These are phyloP conservation scores for Parnassius smintheus DNA, from an alignment of 2,888 invertebrate genomes.

Conservation along the genomic window DNA sequence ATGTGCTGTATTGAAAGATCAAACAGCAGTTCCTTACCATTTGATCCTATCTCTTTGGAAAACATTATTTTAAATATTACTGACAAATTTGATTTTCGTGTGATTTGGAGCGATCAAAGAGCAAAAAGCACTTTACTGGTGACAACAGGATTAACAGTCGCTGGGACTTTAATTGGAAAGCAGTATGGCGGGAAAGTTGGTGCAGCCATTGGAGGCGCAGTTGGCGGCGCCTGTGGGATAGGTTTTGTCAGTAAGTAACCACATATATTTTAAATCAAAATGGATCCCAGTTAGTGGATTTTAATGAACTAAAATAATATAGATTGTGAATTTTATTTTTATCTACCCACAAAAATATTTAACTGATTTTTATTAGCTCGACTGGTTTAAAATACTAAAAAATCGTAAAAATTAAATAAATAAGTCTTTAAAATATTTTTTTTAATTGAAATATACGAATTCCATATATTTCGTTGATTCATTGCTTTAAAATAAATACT, in stretches of 20 bases:
- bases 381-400: too few relatives aligned
- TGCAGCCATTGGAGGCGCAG: constrained; percentile 62
- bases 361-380: too few relatives aligned
- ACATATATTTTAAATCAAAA: too few relatives aligned
- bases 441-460: too few relatives aligned
- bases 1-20: constrained; percentile 41
- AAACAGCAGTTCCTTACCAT: constrained; percentile 45
- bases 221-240: constrained; percentile 68
- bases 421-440: too few relatives aligned
- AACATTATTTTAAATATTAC: constrained; percentile 58
- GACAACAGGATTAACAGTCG: constrained; percentile 61
- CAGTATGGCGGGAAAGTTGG: constrained; percentile 68
- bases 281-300: too few relatives aligned
- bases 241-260: constrained; percentile 59
- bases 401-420: too few relatives aligned
- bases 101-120: constrained; percentile 50
- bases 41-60: constrained; percentile 56
- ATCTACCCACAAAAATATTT: too few relatives aligned
- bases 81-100: constrained; percentile 65
- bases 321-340: too few relatives aligned
- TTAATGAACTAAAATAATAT: too few relatives aligned
- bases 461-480: too few relatives aligned
- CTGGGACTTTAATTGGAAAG: constrained; percentile 62
- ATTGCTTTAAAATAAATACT: too few relatives aligned
- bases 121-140: constrained; percentile 52